Evolutionary conservation across 1,140 invertebrate genomes (phyloP).

Genomic region (Leptinotarsa lineolata): DNA sequence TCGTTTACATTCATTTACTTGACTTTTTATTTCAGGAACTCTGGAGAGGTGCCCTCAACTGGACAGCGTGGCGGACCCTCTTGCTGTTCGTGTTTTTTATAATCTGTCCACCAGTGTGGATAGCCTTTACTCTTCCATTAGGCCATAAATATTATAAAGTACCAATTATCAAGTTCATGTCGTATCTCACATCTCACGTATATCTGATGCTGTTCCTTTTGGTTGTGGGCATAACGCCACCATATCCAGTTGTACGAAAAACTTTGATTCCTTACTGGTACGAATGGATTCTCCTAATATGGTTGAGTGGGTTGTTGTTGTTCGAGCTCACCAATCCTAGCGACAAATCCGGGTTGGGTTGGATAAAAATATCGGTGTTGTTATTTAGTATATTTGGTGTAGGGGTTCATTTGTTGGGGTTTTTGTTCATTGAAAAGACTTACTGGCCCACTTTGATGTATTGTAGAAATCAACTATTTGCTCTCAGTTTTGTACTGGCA

Average conservation of each 20-base stretch:
- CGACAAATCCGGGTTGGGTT: constrained; percentile 91
- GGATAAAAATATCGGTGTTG: constrained; percentile 89
- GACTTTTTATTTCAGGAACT: constrained; percentile 74
- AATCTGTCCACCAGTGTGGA: constrained; percentile 93
- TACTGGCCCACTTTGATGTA: constrained; percentile 86
- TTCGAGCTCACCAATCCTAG: constrained; percentile 96
- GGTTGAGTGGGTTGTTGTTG: constrained; percentile 92
- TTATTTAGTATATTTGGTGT: constrained; percentile 92
- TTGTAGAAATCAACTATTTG: constrained; percentile 94
- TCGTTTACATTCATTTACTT: neutral
- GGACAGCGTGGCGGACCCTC: constrained; percentile 93
- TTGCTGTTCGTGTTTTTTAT: constrained; percentile 91
- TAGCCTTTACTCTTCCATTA: constrained; percentile 92
- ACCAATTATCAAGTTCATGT: constrained; percentile 99
- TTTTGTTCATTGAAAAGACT: constrained; percentile 68
- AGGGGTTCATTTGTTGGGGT: constrained; percentile 84
- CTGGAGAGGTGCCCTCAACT: constrained; percentile 93
- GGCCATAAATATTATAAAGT: constrained; percentile 94
- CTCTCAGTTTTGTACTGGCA: constrained; percentile 89
- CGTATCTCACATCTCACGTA: constrained; percentile 96
- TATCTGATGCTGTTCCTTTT: constrained; percentile 93
- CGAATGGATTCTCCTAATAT: constrained; percentile 94
- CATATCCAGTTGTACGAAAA: constrained; percentile 76
- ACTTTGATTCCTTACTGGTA: constrained; percentile 85
- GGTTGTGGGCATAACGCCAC: constrained; percentile 88